Conservation (phyloP, 2,113 vertebrate genomes). For the Ammospiza caudacuta region DNA sequence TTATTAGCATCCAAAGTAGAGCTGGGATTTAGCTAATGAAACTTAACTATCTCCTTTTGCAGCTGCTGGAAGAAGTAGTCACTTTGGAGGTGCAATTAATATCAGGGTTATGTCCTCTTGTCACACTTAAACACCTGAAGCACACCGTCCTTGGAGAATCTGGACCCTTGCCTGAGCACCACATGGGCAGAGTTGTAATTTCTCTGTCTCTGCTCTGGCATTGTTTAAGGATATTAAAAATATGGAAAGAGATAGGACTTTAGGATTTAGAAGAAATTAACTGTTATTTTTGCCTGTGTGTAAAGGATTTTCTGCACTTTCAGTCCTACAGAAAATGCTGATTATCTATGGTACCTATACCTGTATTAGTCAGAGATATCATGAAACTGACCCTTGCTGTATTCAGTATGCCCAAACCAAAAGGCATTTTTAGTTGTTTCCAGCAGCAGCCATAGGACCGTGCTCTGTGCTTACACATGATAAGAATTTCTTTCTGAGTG, state of each 20-base stretch:
- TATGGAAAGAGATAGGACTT: background rate
- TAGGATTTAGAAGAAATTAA: background rate
- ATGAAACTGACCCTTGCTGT: background rate
- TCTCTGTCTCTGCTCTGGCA: background rate
- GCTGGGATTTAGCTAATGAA: constrained; percentile 33
- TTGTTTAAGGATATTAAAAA: background rate
- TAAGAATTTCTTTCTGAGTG: background rate
- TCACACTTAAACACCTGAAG: constrained; percentile 21
- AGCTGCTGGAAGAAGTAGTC: constrained; percentile 1
- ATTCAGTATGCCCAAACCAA: background rate
- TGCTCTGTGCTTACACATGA: background rate
- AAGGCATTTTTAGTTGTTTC: background rate
- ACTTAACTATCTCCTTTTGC: constrained; percentile 29
- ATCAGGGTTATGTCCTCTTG: background rate
- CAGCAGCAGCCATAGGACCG: background rate
- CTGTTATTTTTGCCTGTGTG: background rate
- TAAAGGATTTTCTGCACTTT: background rate
- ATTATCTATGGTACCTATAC: background rate
- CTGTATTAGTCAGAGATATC: background rate
- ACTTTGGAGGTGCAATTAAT: constrained; percentile 3
- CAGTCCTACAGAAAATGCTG: background rate
- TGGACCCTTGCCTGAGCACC: background rate
- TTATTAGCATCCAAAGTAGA: constrained; percentile 15
- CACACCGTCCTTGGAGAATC: background rate
- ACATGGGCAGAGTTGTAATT: background rate